Percentiles rank a stretch among this genome's conserved stretches.
phyloP scores from a whole-genome alignment of 2,113 vertebrate genomes.

The Clarias magur region DNA sequence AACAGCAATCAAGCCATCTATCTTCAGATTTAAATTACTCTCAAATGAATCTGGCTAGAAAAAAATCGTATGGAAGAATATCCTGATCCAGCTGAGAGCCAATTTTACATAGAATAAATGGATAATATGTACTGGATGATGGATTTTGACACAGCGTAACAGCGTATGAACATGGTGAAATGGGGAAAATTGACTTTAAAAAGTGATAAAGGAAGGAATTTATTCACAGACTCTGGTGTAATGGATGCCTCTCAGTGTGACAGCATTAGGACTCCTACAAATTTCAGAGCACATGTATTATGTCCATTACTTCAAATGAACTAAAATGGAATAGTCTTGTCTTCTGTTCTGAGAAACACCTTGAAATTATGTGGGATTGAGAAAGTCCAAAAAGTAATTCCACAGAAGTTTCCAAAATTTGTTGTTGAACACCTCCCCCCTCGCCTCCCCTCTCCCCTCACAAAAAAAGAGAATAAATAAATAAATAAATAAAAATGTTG shows the following conservation, averaged over 20 bases:
- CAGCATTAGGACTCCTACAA: not conserved
- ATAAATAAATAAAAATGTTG: not conserved
- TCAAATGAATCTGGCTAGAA: conserved; percentile 49
- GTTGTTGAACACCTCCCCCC: not conserved
- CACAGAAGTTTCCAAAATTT: not conserved
- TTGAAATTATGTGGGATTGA: not conserved
- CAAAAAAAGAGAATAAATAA: no score
- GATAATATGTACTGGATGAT: conserved; percentile 23
- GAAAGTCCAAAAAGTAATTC: not conserved
- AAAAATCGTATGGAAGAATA: conserved; percentile 31
- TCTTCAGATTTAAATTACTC: conserved; percentile 48
- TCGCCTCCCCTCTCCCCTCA: no score
- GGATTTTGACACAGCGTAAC: conserved; percentile 25
- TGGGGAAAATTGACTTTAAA: conserved; percentile 26
- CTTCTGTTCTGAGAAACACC: not conserved
- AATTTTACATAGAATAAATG: conserved; percentile 41
- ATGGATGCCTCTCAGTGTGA: conserved; percentile 2
- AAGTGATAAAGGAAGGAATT: not conserved
- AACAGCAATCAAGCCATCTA: conserved; percentile 41
- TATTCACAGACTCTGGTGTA: not conserved
- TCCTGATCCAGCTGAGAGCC: conserved; percentile 18
- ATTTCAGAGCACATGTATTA: not conserved
- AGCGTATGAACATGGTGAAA: conserved; percentile 17
- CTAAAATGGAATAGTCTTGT: not conserved
- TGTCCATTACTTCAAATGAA: conserved; percentile 2